Conservation (phyloP, 2,888 invertebrate species). For the Hypselothyrea guttata region DNA sequence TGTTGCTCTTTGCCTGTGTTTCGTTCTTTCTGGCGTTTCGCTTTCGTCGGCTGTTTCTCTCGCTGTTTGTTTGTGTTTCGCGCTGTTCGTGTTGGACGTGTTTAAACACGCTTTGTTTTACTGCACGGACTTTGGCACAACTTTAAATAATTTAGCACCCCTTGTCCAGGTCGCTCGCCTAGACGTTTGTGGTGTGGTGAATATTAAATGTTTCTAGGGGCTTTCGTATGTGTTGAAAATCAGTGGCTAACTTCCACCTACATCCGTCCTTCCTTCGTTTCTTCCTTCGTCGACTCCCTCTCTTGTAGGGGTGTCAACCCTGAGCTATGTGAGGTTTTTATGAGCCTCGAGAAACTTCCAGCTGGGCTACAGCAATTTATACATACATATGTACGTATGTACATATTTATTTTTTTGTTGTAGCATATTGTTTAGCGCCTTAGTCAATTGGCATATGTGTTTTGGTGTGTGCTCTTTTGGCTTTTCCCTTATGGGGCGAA, state of each 20-base stretch:
- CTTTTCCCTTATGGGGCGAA: neutral
- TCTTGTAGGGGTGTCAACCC: slow-evolving; percentile 31
- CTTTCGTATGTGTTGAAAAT: slow-evolving; percentile 44
- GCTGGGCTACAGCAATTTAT: slow-evolving; percentile 18
- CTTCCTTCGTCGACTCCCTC: neutral
- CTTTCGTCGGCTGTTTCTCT: neutral
- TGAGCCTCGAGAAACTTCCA: slow-evolving; percentile 20
- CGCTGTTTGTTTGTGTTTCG: slow-evolving; percentile 6
- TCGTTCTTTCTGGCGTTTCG: neutral
- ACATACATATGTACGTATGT: too few relatives aligned
- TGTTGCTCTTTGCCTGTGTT: slow-evolving; percentile 3
- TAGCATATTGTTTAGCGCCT: slow-evolving; percentile 66
- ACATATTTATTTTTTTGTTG: slow-evolving; percentile 16
- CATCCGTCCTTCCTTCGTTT: too few relatives aligned
- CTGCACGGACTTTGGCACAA: slow-evolving; percentile 42
- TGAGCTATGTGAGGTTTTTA: slow-evolving; percentile 14
- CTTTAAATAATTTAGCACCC: slow-evolving; percentile 66
- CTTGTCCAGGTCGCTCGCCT: neutral
- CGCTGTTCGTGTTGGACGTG: slow-evolving; percentile 31
- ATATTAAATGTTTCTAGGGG: slow-evolving; percentile 56
- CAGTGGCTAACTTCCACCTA: slow-evolving; percentile 5
- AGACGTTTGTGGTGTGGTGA: slow-evolving; percentile 60
- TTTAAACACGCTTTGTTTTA: slow-evolving; percentile 57
- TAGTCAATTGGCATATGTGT: slow-evolving; percentile 10
- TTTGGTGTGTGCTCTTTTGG: slow-evolving; percentile 3